phyloP scores from a whole-genome alignment of 30 jellyfish, hydroid and myxozoan genomes.

The Cassiopea xamachana region DNA sequence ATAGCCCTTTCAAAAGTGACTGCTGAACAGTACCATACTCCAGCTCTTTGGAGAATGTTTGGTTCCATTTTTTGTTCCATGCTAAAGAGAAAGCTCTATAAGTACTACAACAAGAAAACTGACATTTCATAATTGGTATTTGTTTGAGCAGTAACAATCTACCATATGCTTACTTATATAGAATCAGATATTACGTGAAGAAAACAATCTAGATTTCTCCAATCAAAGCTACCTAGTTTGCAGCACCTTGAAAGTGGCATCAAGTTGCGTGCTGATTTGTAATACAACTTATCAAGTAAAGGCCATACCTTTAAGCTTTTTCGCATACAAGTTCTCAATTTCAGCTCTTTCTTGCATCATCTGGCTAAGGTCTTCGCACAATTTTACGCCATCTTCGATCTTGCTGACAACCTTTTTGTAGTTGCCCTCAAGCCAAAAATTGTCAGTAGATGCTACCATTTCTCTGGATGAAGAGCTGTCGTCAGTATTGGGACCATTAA shows the following conservation, averaged over 20 bases:
- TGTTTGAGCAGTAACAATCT: no score
- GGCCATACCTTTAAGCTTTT: slow-evolving; percentile 82
- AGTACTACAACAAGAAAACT: no score
- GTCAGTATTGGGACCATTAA: background rate
- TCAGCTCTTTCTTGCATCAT: slow-evolving; percentile 93
- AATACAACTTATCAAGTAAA: no score
- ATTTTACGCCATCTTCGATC: slow-evolving; percentile 86
- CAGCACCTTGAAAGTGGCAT: no score
- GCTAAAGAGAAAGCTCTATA: slow-evolving; percentile 19
- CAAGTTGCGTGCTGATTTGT: no score
- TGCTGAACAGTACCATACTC: slow-evolving; percentile 75
- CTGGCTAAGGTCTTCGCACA: slow-evolving; percentile 81
- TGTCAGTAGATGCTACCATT: background rate
- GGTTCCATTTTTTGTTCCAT: slow-evolving; percentile 87
- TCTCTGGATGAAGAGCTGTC: background rate
- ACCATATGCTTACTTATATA: no score
- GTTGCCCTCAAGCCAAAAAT: slow-evolving; percentile 83
- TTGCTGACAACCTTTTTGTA: slow-evolving; percentile 73
- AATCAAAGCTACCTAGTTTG: no score
- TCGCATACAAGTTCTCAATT: slow-evolving; percentile 85
- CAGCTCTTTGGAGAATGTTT: slow-evolving; percentile 63
- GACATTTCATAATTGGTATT: no score
- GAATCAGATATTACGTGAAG: no score
- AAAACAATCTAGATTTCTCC: no score
- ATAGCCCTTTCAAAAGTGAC: slow-evolving; percentile 59